Percentiles rank a stretch among this genome's conserved stretches.
These are phyloP conservation scores for Coluber constrictor DNA, from an alignment of 2,797 vertebrate genomes.

Conservation along the genomic window DNA sequence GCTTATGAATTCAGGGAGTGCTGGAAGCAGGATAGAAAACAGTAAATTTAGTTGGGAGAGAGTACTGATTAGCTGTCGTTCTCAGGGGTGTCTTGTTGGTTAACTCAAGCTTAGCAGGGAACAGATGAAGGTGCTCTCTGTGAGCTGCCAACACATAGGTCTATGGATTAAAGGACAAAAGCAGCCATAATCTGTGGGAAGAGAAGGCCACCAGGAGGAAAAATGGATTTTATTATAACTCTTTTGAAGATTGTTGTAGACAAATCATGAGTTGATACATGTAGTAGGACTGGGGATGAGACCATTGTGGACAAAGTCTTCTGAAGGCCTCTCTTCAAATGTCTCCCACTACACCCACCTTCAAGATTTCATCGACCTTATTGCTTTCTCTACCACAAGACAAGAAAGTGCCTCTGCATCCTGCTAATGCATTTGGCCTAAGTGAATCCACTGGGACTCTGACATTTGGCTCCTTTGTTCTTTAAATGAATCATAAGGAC, in stretches of 20 bases:
- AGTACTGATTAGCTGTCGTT: background rate
- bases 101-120: background rate
- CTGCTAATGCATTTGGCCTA: background rate
- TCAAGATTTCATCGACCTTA: background rate
- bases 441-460: background rate
- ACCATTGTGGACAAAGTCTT: background rate
- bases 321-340: background rate
- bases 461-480: background rate
- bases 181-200: background rate
- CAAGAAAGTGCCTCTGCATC: background rate
- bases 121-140: background rate
- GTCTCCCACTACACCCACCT: background rate
- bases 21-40: background rate
- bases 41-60: background rate
- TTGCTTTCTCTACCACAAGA: background rate
- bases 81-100: background rate
- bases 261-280: background rate
- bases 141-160: background rate
- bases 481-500: background rate
- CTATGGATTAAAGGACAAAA: background rate
- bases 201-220: background rate
- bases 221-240: background rate
- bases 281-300: background rate
- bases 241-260: background rate
- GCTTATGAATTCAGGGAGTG: background rate